Evolutionary conservation across 2,888 invertebrate genomes (phyloP).

Genomic region (Sphaerophoria taeniata): DNA sequence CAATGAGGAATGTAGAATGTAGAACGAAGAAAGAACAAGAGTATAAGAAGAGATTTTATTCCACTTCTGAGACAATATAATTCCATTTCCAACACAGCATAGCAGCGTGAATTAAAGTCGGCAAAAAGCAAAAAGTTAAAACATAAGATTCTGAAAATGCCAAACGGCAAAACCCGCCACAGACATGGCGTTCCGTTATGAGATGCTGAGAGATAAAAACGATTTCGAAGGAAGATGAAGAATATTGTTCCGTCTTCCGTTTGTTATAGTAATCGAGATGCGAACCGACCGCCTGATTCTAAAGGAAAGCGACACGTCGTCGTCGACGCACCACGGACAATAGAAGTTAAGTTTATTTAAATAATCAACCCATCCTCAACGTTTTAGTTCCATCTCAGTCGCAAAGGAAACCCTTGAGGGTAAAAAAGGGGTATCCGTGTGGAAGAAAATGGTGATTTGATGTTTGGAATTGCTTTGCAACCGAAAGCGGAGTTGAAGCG

Average conservation of each 20-base stretch:
- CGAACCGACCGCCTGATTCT: constrained; percentile 46
- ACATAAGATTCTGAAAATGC: constrained; percentile 44
- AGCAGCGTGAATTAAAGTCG: constrained; percentile 61
- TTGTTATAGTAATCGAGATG: constrained; percentile 37
- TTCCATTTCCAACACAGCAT: constrained; percentile 67
- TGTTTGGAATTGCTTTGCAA: constrained; percentile 45
- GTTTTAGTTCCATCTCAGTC: constrained; percentile 5
- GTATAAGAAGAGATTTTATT: constrained; percentile 63
- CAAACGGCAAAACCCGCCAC: constrained; percentile 32
- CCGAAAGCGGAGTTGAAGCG: neutral
- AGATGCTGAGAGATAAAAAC: constrained; percentile 54
- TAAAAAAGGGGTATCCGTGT: constrained; percentile 69
- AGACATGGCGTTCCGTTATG: constrained; percentile 35
- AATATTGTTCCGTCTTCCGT: constrained; percentile 47
- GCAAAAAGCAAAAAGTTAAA: constrained; percentile 67
- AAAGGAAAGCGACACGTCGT: constrained; percentile 28
- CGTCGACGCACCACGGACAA: constrained; percentile 65
- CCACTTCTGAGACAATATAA: constrained; percentile 72
- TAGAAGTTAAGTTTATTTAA: constrained; percentile 70
- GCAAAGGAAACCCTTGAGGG: constrained; percentile 24
- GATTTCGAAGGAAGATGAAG: constrained; percentile 37
- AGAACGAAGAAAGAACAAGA: constrained; percentile 36
- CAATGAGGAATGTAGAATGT: constrained; percentile 28
- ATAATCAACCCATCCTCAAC: constrained; percentile 50
- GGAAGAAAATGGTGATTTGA: constrained; percentile 70